Evolutionary conservation across 2,113 vertebrate species (phyloP), one percentile per base, ranked within the genome.

Genomic region (Apeltes quadracus): DNA sequence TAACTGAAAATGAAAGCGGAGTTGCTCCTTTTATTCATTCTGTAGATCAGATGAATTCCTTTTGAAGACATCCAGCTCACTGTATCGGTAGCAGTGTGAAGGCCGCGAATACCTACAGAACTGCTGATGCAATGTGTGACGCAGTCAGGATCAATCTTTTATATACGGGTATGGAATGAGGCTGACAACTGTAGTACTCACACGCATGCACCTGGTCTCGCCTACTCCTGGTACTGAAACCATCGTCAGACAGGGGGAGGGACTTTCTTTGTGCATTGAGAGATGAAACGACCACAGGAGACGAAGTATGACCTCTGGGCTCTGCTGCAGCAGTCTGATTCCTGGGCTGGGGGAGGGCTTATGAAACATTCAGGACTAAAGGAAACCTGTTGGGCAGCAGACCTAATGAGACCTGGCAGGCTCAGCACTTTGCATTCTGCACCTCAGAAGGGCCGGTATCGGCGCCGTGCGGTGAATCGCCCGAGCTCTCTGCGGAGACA

Each of bases 301-400:
- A 65, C 38, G 50, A 38, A 25, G 22, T 55, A 43, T 0, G 27
- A 79, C 70, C 76, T 64, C 68, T 8, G 69, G 25, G 29, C 58
- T 59, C 16, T 22, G 8, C 58, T 20, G 56, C 41, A 72, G 61
- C 51, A 46, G 32, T 11, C 23, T 1, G 32, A 41, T 54, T 57
- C 50, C 74, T 71, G 27, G 20, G 11, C 78, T 62, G 59, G 69
- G 56, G 57, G 39, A 46, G 66, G 46, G 39, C 57, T 75, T 74
- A 78, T 87, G 39, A 88, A 87, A 85, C 72, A 82, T 88, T 82
- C 66, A 84, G 75, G 62, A 82, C 79, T 74, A 79, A 82, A 25
- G 46, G 41, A 79, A 46, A 82, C 69, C 73, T 84, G 81, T 72
- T 80, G 75, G 81, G 72, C 48, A 54, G 63, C 38, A 62, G 63